Evolutionary conservation across 1,140 invertebrate species (phyloP), one percentile per base, ranked within the genome.

Genomic region (Drosophila lowei): DNA sequence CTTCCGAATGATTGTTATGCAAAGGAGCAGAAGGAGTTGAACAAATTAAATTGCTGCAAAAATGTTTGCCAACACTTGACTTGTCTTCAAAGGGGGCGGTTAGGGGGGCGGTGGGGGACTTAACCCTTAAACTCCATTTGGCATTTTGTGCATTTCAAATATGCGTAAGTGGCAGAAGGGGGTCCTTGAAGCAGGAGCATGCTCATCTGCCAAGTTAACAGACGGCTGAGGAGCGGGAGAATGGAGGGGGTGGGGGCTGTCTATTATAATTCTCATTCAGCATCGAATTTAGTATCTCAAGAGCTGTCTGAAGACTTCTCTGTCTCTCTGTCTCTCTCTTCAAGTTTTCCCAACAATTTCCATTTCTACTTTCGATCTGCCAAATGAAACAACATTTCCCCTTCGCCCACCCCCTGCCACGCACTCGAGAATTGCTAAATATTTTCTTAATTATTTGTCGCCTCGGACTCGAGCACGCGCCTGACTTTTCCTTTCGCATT

Each of bases 361-460:
- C 46, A 47, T 56, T 63, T 38, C 11, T 38, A 38, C 11, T 13
- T 38, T 38, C 34, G 3, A 38, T 38, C 34, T 63, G 42, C 42
- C 15, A 25, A 44, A 61, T 44, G 16, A 44, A 53, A 61, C 25
- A 38, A 11, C 30, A 52, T 16, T 52, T 38, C 13, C 11, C n/a
- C 8, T 6, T n/a, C n/a, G 6, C 30, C 30, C 2, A 0, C 30
- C 30, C 30, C 30, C 9, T 3, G 30, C 9, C 30, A 1, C 9
- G 11, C 9, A 34, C 30, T 34, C 11, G 30, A 34, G 9, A 34
- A 21, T 3, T 71, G 62, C 60, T 60, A 80, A 85, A 84, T 64
- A 84, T 84, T 86, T 84, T 88, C 83, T 73, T 88, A 86, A 89
- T 89, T 89, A 83, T 83, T 86, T 89, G 34, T 61, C 43, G 44